Evolutionary conservation across 2,888 invertebrate species (phyloP).

Genomic region (Habrosyne pyritoides): DNA sequence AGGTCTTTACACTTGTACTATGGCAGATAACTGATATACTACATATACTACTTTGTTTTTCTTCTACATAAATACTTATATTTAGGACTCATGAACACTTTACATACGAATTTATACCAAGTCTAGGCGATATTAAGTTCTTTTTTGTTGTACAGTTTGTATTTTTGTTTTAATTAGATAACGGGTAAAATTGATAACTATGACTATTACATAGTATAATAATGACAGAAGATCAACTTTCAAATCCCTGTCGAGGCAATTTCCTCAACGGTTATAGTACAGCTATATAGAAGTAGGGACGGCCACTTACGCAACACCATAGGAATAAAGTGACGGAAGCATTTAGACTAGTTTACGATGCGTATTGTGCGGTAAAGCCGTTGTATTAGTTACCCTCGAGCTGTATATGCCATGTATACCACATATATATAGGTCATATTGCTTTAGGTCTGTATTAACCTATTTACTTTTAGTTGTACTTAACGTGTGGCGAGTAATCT

Average conservation of each 20-base stretch:
- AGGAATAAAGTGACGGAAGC: constrained; percentile 32
- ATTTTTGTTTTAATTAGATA: too few relatives aligned
- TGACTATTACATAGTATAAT: not conserved
- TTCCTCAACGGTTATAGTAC: constrained; percentile 2
- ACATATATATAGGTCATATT: not conserved
- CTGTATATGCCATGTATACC: not conserved
- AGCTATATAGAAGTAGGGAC: constrained; percentile 2
- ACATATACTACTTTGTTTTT: too few relatives aligned
- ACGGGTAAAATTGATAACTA: too few relatives aligned
- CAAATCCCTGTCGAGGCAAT: not conserved
- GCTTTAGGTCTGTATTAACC: not conserved
- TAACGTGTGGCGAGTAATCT: not conserved
- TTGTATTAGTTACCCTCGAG: constrained; percentile 26
- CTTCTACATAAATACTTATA: too few relatives aligned
- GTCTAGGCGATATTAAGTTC: too few relatives aligned
- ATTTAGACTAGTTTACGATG: constrained; percentile 34
- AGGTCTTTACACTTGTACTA: too few relatives aligned
- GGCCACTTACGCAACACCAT: constrained; percentile 18
- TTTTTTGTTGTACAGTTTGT: too few relatives aligned
- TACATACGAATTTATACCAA: too few relatives aligned
- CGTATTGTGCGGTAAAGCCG: constrained; percentile 29
- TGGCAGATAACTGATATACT: too few relatives aligned
- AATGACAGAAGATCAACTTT: not conserved
- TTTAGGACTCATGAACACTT: too few relatives aligned
- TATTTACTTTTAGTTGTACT: constrained; percentile 8